Conservation (phyloP, 2,797 vertebrate species). For the Sorex maritimensis region DNA sequence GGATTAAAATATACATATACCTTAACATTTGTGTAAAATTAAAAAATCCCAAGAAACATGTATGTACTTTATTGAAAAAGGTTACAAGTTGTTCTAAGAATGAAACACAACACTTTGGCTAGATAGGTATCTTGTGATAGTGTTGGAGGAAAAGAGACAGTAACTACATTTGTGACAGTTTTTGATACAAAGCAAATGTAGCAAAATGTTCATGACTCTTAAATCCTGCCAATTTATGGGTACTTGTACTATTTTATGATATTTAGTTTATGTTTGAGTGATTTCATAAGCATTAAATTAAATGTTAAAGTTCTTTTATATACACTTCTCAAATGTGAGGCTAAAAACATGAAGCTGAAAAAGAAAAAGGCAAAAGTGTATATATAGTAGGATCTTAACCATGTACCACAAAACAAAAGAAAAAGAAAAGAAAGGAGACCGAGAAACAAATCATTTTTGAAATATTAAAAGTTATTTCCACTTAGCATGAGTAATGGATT, state of each 20-base stretch:
- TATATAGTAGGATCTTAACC: neutral
- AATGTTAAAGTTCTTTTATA: slow-evolving; percentile 16
- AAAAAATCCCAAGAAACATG: neutral
- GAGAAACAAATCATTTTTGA: neutral
- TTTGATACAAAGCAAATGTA: neutral
- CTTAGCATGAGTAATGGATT: neutral
- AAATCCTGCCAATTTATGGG: neutral
- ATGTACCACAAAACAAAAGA: neutral
- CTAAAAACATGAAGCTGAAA: slow-evolving; percentile 47
- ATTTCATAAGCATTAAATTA: slow-evolving; percentile 48
- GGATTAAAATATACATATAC: neutral
- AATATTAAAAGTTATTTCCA: neutral
- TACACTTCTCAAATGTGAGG: no score
- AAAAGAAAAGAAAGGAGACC: no score
- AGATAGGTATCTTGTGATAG: neutral
- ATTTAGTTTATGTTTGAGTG: neutral
- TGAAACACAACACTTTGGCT: neutral
- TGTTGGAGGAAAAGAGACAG: neutral
- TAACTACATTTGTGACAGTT: neutral
- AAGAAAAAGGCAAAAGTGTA: slow-evolving; percentile 35
- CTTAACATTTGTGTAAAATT: slow-evolving; percentile 28
- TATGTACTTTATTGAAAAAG: neutral
- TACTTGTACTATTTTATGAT: slow-evolving; percentile 16
- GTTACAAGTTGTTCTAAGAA: slow-evolving; percentile 17
- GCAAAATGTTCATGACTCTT: slow-evolving; percentile 4